Conservation (phyloP, 1,140 invertebrate species). For the Trachymyrmex cornetzi region DNA sequence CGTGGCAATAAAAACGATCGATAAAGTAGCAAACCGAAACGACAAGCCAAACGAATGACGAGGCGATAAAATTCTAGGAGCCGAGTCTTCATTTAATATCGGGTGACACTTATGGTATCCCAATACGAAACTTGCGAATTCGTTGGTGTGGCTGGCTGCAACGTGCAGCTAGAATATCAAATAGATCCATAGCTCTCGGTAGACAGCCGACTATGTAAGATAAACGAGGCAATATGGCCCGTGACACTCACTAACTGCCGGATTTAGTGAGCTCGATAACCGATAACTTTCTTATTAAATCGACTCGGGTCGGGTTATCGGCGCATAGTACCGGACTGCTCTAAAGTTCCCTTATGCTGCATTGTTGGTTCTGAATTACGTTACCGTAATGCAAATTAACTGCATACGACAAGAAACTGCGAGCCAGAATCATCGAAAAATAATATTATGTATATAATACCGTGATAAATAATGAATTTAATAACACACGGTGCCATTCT, state of each 20-base stretch:
- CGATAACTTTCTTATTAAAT: constrained; percentile 83
- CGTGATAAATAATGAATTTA: not conserved
- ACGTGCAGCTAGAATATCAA: constrained; percentile 81
- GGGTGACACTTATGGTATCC: constrained; percentile 36
- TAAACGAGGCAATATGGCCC: constrained; percentile 82
- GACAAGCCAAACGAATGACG: constrained; percentile 19
- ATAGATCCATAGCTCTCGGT: constrained; percentile 74
- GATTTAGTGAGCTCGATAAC: constrained; percentile 81
- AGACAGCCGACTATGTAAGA: constrained; percentile 78
- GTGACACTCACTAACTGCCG: constrained; percentile 81
- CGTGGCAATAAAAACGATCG: constrained; percentile 12
- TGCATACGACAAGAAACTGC: not conserved
- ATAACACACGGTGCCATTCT: not conserved
- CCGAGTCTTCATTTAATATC: constrained; percentile 42
- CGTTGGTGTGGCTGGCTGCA: constrained; percentile 67
- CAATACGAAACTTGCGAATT: constrained; percentile 57
- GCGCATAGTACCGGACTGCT: constrained; percentile 24
- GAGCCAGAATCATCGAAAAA: not conserved
- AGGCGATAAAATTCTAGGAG: not conserved
- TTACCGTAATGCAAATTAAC: not conserved
- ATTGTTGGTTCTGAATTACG: constrained; percentile 53
- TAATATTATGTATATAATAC: not conserved
- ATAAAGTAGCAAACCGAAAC: constrained; percentile 35
- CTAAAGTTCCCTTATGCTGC: constrained; percentile 35
- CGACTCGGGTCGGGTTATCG: constrained; percentile 69